A percentile compares a stretch with the other conserved stretches of the same genome.
phyloP scores from a whole-genome alignment of 2,888 invertebrate species.

The Galerucella pusilla region DNA sequence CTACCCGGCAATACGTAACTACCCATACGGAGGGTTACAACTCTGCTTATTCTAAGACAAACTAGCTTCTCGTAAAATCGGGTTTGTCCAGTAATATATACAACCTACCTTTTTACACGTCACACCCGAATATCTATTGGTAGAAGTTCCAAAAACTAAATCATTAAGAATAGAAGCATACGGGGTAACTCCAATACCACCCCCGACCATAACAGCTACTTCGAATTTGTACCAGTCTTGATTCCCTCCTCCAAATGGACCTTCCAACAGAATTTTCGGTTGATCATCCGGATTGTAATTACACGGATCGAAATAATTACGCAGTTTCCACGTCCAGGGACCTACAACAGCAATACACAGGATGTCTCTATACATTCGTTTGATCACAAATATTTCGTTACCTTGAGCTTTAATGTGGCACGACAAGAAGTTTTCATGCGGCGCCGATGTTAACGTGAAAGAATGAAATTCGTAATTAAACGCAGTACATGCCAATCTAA shows the following conservation, averaged over 20 bases:
- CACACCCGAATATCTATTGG: constrained; percentile 95
- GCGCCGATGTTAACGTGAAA: constrained; percentile 94
- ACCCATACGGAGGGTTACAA: too few species aligned
- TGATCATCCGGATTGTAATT: constrained; percentile 88
- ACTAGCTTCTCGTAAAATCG: too few species aligned
- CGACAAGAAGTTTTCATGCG: constrained; percentile 93
- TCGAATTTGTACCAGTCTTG: constrained; percentile 99
- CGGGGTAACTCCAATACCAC: constrained; percentile 97
- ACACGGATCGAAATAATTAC: constrained; percentile 94
- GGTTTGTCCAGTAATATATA: too few species aligned
- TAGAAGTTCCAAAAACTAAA: constrained; percentile 94
- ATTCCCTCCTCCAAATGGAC: constrained; percentile 97
- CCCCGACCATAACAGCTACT: constrained; percentile 97
- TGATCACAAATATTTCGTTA: constrained; percentile 25
- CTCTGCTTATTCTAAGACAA: too few species aligned
- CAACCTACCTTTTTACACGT: constrained; percentile 89
- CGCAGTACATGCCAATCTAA: constrained; percentile 90
- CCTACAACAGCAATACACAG: constrained; percentile 63
- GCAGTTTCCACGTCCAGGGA: constrained; percentile 97
- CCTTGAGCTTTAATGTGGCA: constrained; percentile 92
- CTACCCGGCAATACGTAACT: too few species aligned
- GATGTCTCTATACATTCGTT: constrained; percentile 21
- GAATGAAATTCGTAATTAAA: constrained; percentile 95
- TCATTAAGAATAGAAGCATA: constrained; percentile 97
- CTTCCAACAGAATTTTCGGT: constrained; percentile 90